phyloP scores from a whole-genome alignment of 2,797 vertebrate genomes.

The Eupleurogrammus muticus region DNA sequence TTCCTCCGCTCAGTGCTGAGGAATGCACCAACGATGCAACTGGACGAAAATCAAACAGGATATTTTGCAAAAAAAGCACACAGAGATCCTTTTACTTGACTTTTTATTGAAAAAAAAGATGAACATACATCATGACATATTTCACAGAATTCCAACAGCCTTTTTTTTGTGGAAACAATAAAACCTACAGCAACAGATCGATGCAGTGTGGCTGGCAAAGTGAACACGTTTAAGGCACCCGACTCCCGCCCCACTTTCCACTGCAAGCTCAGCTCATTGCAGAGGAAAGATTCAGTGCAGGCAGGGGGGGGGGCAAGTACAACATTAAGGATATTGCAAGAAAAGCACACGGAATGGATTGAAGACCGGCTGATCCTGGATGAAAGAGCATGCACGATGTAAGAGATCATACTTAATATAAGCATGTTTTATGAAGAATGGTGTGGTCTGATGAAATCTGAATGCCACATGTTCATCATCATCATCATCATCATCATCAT shows the following conservation, averaged over 20 bases:
- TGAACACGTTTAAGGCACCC: conserved; percentile 28
- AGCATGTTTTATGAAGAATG: conserved; percentile 68
- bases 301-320: conserved; percentile 17
- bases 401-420: conserved; percentile 82
- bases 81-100: background rate
- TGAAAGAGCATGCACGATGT: conserved; percentile 38
- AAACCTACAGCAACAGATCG: conserved; percentile 46
- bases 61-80: background rate
- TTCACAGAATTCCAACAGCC: conserved; percentile 66
- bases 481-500: background rate
- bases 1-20: conserved; percentile 26
- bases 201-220: conserved; percentile 28
- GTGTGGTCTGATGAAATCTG: conserved; percentile 23
- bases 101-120: conserved; percentile 79
- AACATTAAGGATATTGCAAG: background rate
- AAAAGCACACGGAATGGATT: background rate
- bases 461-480: conserved; percentile 8
- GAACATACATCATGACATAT: conserved; percentile 36
- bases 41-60: background rate
- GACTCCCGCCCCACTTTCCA: conserved; percentile 32
- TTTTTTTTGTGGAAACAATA: conserved; percentile 57
- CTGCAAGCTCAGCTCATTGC: conserved; percentile 35
- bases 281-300: conserved; percentile 72
- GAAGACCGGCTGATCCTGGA: conserved; percentile 10
- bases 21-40: background rate